Evolutionary conservation across 2,797 vertebrate genomes (phyloP), one percentile per base, ranked within the genome.

Genomic region (Melanotaenia trifasciata): DNA sequence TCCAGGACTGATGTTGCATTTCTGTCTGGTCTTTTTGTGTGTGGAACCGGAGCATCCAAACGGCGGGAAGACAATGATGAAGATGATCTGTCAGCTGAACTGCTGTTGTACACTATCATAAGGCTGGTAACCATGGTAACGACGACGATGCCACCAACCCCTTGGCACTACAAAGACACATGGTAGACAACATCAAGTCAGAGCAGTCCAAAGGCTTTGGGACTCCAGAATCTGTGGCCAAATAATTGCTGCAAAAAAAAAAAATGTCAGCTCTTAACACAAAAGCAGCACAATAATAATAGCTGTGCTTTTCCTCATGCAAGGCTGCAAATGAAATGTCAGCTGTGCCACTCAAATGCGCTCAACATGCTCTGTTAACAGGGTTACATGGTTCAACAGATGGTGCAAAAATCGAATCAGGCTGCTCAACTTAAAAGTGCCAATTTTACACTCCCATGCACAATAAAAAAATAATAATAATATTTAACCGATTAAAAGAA

Each of bases 111-210:
- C 87, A 96, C 91, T 85, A 98, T 87, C 94, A 97, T 94, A 87
- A 98, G 93, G 92, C 96, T 95, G 92, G 96, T 97, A 93, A 96
- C 96, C 95, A 96, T 96, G 92, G 96, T 96, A 91, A 97, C 87
- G 67, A 93, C 87, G 85, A 97, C 91, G 92, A 96, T 95, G 90
- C 96, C 95, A 88, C 95, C 94, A 93, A 98, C 88, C 85, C 96
- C 96, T 89, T 96, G 96, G 93, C 94, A 95, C 97, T 98, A 90
- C 16, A 89, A 86, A 90, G 74, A 79, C 7, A 84, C 76, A 60
- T 20, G 12, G 24, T 63, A 33, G 58, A 16, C 18, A 67, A 56
- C 40, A 69, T 24, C 10, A 13, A 33, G 28, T 35, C 47, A 64
- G 22, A 59, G 7, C n/a, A 26, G 16, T 3, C 26, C 26, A 57